Conservation (phyloP, 2,797 vertebrate species). For the Fringilla coelebs region DNA sequence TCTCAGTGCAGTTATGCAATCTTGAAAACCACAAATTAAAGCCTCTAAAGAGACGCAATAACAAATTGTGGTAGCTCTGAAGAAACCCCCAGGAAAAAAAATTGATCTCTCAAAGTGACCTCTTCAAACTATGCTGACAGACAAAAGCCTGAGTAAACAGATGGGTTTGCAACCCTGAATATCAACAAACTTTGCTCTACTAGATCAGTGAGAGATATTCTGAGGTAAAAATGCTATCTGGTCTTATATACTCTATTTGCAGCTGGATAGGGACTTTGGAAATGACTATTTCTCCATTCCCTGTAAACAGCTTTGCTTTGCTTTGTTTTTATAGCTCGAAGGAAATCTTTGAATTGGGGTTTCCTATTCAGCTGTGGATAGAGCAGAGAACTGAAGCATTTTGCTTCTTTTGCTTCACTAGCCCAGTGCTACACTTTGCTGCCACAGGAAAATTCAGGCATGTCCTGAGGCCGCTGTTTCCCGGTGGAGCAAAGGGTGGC, state of each 20-base stretch:
- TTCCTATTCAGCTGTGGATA: neutral
- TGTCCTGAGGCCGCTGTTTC: neutral
- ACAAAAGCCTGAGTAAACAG: slow-evolving; percentile 67
- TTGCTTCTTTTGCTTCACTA: neutral
- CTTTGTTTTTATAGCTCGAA: slow-evolving; percentile 21
- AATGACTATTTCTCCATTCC: neutral
- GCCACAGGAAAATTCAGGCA: neutral
- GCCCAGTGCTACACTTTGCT: neutral
- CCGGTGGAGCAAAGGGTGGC: accelerated
- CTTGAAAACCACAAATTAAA: slow-evolving; percentile 66
- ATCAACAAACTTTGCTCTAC: slow-evolving; percentile 67
- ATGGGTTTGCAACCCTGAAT: slow-evolving; percentile 49
- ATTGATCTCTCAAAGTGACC: slow-evolving; percentile 51
- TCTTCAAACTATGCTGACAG: slow-evolving; percentile 60
- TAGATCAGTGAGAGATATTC: slow-evolving; percentile 25
- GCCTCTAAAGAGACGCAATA: slow-evolving; percentile 47
- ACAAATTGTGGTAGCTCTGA: slow-evolving; percentile 58
- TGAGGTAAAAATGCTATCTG: neutral
- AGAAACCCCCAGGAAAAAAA: slow-evolving; percentile 64
- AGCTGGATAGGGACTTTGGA: neutral
- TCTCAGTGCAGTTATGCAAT: slow-evolving; percentile 63
- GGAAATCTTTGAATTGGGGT: neutral
- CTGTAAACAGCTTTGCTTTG: neutral
- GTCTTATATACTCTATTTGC: neutral
- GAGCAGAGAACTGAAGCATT: neutral